phyloP scores from a whole-genome alignment of 2,888 invertebrate genomes.

The Mythimna lalbum region DNA sequence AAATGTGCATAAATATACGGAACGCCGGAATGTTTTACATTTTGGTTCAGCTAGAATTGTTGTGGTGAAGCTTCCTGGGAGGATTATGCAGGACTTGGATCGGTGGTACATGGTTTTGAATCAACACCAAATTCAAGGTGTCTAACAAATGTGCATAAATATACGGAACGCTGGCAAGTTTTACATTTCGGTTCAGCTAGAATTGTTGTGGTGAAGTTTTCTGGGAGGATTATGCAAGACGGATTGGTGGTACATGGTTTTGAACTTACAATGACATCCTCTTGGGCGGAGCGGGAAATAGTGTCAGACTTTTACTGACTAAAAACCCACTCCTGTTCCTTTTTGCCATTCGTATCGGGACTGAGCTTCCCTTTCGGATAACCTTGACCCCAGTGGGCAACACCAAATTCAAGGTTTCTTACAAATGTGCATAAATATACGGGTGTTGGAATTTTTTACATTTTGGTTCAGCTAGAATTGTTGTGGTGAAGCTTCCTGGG shows the following conservation, averaged over 20 bases:
- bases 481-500: not conserved
- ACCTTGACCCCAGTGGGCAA: no score
- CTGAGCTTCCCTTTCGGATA: no score
- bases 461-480: constrained; percentile 15
- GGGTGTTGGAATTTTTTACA: no score
- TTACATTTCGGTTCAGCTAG: constrained; percentile 32
- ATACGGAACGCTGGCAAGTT: constrained; percentile 26
- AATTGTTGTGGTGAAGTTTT: constrained; percentile 4
- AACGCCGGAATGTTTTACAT: constrained; percentile 33
- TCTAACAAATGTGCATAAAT: constrained; percentile 60
- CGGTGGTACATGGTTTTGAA: constrained; percentile 45
- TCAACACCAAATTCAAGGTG: constrained; percentile 63
- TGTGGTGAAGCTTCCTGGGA: not conserved
- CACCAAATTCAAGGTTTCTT: no score
- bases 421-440: no score
- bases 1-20: constrained; percentile 59
- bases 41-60: constrained; percentile 19
- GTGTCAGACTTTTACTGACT: no score
- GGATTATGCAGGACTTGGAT: constrained; percentile 8
- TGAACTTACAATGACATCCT: no score
- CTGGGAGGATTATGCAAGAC: constrained; percentile 5
- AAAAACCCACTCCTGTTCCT: no score
- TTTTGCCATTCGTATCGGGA: no score
- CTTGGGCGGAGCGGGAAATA: no score
- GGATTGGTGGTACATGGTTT: constrained; percentile 2